Evolutionary conservation across 2,113 vertebrate genomes (phyloP), one percentile per base, ranked within the genome.

Genomic region (Psittacus erithacus): DNA sequence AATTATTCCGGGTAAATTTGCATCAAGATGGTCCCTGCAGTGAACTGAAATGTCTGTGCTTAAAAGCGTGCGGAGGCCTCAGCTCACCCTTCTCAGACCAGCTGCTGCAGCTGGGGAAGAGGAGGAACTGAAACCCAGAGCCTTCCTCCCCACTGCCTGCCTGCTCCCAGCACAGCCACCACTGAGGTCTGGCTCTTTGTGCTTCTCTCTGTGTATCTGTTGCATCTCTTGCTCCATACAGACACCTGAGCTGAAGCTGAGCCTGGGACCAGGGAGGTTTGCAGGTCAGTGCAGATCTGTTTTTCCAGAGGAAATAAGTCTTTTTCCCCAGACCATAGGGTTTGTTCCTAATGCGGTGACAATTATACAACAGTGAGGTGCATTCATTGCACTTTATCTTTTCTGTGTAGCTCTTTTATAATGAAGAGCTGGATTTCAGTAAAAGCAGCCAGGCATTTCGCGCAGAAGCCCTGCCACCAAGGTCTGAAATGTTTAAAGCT

Each of bases 181-280:
- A 35, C 57, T 35, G 20, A 13, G 57, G 33, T n/a, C 33, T 15
- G 33, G 22, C 33, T 35, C 57, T n/a, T 9, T 0, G 10, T 6
- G 4, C 3, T 14, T 5, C 10, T 13, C 12, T 13, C 11, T 27
- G 70, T 14, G 10, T 4, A 0, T 6, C 71, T 10, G 0, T 3
- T 1, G 27, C 39, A 5, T 4, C 74, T 12, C 79, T 2, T 1
- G 23, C 87, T 24, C 31, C 12, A 0, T 4, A 0, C 10, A 0
- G 33, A 6, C 11, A 1, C 12, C 44, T 3, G 4, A 1, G 6
- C 8, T 29, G 65, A 23, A 17, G 53, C 70, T 7, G 29, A 6
- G 3, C 71, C 41, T 1, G 17, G 29, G 33, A 1, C 52, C 50
- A 1, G 23, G 18, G 17, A 8, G 53, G 12, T 18, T 38, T 12